phyloP scores from a whole-genome alignment of 2,888 invertebrate species.

The Harmothoe impar region DNA sequence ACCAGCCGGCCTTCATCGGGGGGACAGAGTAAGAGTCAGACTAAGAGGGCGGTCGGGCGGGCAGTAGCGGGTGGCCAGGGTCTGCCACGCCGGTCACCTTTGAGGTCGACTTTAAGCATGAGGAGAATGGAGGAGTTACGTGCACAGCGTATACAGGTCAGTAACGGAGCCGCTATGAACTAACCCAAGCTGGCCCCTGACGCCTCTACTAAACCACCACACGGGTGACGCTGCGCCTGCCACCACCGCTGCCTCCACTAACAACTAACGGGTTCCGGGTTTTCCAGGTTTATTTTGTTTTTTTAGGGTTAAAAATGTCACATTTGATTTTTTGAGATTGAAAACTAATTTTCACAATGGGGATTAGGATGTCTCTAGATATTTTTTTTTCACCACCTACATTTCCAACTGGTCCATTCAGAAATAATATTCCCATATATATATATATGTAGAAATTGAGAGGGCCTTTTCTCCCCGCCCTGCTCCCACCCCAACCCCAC shows the following conservation, averaged over 20 bases:
- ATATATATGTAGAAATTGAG: too few relatives aligned
- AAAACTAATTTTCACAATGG: too few relatives aligned
- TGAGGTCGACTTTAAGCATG: conserved; percentile 56
- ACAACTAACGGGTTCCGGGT: background rate
- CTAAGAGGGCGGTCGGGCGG: background rate
- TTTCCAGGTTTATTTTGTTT: too few relatives aligned
- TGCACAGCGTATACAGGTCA: conserved; percentile 58
- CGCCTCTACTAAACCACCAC: background rate
- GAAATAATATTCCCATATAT: too few relatives aligned
- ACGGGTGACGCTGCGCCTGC: background rate
- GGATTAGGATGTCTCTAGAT: too few relatives aligned
- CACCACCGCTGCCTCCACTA: background rate
- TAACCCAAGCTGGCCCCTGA: background rate
- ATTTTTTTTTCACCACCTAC: too few relatives aligned
- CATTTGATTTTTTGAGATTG: too few relatives aligned
- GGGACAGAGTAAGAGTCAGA: background rate
- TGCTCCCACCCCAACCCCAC: too few relatives aligned
- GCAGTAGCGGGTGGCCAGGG: conserved; percentile 1
- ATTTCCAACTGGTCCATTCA: too few relatives aligned
- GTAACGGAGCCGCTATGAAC: conserved; percentile 30
- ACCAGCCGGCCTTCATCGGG: background rate
- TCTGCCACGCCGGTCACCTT: background rate
- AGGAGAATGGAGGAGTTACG: conserved; percentile 58
- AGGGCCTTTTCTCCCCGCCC: too few relatives aligned
- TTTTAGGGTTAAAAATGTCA: too few relatives aligned